Conservation (phyloP, 2,797 vertebrate species). For the Diplodus puntazzo region DNA sequence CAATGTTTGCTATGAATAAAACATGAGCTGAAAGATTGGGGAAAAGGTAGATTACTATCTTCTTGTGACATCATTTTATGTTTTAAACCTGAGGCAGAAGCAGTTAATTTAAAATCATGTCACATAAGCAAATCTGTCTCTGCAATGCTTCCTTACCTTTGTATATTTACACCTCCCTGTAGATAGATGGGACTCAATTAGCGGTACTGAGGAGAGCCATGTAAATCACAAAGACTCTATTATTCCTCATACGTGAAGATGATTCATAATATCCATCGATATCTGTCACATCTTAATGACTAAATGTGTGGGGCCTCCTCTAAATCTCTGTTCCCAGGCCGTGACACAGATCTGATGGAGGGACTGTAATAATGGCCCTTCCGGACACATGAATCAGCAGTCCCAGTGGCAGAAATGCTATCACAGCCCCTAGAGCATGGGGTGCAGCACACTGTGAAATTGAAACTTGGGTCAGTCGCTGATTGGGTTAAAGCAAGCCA, state of each 20-base stretch:
- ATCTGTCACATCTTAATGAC: constrained; percentile 67
- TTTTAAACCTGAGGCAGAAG: constrained; percentile 6
- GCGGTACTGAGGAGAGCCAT: constrained; percentile 27
- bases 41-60: constrained; percentile 24
- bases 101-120: constrained; percentile 24
- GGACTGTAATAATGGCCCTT: constrained; percentile 59
- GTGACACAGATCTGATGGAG: constrained; percentile 53
- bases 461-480: constrained; percentile 68
- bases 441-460: constrained; percentile 76
- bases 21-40: constrained; percentile 24
- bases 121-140: constrained; percentile 6
- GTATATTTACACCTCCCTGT: constrained; percentile 34
- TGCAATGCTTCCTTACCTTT: background rate
- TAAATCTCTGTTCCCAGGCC: constrained; percentile 47
- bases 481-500: constrained; percentile 58
- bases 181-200: constrained; percentile 61
- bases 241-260: constrained; percentile 40
- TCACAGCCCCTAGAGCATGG: constrained; percentile 43
- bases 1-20: constrained; percentile 48
- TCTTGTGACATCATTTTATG: constrained; percentile 26
- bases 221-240: constrained; percentile 53
- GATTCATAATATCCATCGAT: constrained; percentile 52
- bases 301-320: constrained; percentile 41
- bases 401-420: constrained; percentile 52
- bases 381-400: constrained; percentile 68